Percentiles rank a stretch among this genome's conserved stretches.
Evolutionary conservation across 1,140 invertebrate species (phyloP).

Genomic region (Drosophila fuyamai): DNA sequence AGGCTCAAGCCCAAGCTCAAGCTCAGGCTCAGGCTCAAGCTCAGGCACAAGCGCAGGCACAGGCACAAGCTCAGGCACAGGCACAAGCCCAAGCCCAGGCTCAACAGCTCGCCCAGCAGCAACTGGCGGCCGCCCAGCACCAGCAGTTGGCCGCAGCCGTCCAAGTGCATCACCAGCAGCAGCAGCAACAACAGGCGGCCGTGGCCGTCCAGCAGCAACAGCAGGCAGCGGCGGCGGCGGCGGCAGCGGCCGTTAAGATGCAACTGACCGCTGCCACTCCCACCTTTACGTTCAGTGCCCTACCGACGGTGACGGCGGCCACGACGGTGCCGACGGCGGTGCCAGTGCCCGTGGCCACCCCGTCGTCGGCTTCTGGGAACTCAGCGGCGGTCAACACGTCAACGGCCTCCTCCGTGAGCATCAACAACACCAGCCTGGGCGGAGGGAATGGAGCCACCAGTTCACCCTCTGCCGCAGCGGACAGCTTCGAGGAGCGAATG

Average conservation of each 20-base stretch:
- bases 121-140: constrained; percentile 65
- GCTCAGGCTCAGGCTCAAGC: constrained; percentile 62
- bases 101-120: constrained; percentile 58
- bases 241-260: constrained; percentile 60
- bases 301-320: constrained; percentile 69
- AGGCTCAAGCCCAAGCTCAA: constrained; percentile 59
- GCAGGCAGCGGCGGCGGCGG: constrained; percentile 37
- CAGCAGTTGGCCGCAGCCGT: constrained; percentile 57
- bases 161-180: constrained; percentile 73
- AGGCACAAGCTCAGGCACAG: constrained; percentile 5
- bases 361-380: constrained; percentile 18
- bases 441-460: constrained; percentile 1
- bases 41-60: constrained; percentile 50
- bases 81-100: constrained; percentile 48
- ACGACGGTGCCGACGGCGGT: constrained; percentile 27
- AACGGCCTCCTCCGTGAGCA: constrained; percentile 8
- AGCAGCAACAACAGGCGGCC: constrained; percentile 55
- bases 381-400: constrained; percentile 7
- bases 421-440: constrained; percentile 23
- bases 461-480: constrained; percentile 17
- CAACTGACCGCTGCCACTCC: constrained; percentile 72
- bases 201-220: constrained; percentile 41
- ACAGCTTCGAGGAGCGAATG: constrained; percentile 79
- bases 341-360: constrained; percentile 23
- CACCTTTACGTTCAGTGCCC: constrained; percentile 77